These are phyloP conservation scores for Atractosteus spatula DNA, from an alignment of 2,113 vertebrate genomes.

Conservation along the genomic window DNA sequence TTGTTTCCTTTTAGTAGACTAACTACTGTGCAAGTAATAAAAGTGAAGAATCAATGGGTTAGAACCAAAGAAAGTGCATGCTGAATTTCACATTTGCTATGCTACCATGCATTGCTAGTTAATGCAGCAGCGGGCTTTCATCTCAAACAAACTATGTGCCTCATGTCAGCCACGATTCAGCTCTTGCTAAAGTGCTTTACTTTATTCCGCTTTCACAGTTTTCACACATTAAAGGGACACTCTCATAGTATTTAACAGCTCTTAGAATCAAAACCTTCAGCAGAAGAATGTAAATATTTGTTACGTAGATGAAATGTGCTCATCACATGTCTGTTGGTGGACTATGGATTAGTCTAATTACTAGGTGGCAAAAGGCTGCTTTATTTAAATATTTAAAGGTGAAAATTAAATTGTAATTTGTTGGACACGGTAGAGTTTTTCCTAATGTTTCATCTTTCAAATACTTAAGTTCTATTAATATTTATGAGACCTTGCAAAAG, in stretches of 20 bases:
- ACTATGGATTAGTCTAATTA: constrained; percentile 21
- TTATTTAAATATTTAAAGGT: constrained; percentile 21
- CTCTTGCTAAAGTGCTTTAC: neutral
- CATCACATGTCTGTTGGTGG: constrained; percentile 2
- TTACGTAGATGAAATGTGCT: constrained; percentile 16
- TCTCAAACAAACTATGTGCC: neutral
- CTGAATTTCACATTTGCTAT: too few species aligned
- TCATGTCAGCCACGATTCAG: neutral
- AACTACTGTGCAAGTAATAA: too few species aligned
- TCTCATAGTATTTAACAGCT: neutral
- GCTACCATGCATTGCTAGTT: too few species aligned
- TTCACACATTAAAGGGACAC: neutral
- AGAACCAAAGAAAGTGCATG: too few species aligned
- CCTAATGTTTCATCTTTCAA: constrained; percentile 15
- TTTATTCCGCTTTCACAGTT: neutral
- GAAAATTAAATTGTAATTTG: constrained; percentile 21
- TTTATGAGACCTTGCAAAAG: constrained; percentile 20
- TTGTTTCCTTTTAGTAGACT: too few species aligned
- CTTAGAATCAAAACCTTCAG: neutral
- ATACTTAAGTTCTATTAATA: constrained; percentile 20
- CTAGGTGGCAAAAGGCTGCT: constrained; percentile 20
- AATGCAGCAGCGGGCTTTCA: neutral
- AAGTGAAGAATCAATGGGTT: too few species aligned
- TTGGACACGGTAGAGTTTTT: neutral
- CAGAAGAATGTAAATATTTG: constrained; percentile 4